These are phyloP conservation scores for Amblyopsis rosae DNA, from an alignment of 2,113 vertebrate genomes.

Conservation along the genomic window DNA sequence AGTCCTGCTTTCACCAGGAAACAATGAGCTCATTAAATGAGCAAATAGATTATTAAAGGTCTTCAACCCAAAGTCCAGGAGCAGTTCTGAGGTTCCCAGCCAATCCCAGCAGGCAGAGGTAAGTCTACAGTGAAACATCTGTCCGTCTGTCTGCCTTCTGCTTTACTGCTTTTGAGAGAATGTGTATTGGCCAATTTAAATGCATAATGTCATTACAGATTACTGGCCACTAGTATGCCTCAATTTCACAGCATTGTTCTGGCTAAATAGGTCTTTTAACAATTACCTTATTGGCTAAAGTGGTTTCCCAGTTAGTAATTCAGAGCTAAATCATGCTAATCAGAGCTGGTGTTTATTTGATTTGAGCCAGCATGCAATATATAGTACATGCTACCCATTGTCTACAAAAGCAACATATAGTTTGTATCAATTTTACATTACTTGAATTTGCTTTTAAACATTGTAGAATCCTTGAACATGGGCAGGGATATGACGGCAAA, in stretches of 20 bases:
- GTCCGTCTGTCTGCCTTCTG: conserved; percentile 42
- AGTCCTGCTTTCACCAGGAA: conserved; percentile 66
- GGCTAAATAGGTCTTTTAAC: conserved; percentile 30
- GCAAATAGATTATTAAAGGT: conserved; percentile 76
- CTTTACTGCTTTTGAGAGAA: conserved; percentile 9
- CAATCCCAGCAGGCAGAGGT: conserved; percentile 63
- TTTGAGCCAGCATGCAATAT: background rate
- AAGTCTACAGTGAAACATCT: conserved; percentile 65
- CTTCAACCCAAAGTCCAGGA: conserved; percentile 38
- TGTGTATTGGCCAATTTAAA: conserved; percentile 39
- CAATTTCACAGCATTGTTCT: conserved; percentile 16
- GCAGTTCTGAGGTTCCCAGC: conserved; percentile 52
- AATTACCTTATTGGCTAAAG: conserved; percentile 8
- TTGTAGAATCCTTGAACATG: conserved; percentile 8
- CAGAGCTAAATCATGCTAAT: conserved; percentile 2
- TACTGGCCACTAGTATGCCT: background rate
- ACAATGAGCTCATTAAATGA: conserved; percentile 77
- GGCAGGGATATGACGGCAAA: conserved; percentile 61
- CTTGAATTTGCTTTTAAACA: too few relatives aligned
- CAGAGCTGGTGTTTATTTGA: background rate
- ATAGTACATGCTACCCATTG: background rate
- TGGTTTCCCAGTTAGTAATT: conserved; percentile 1
- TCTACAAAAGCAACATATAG: background rate
- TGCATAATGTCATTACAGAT: conserved; percentile 5
- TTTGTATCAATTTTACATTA: background rate